Conservation (phyloP, 2,797 vertebrate species). For the Chiroxiphia lanceolata region DNA sequence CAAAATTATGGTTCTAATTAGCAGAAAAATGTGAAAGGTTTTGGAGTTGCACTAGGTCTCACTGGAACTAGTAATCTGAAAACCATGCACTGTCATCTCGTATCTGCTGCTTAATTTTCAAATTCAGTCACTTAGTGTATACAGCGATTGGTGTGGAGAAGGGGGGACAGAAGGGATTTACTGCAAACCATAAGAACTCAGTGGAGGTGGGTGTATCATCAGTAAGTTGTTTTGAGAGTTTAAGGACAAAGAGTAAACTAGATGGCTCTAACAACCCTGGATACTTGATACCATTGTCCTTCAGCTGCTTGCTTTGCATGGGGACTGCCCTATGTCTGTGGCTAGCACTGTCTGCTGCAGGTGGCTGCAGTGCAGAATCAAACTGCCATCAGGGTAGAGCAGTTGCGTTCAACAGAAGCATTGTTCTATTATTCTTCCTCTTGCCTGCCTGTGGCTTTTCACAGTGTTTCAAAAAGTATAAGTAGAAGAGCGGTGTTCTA, state of each 20-base stretch:
- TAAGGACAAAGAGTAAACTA: neutral
- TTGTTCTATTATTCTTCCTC: neutral
- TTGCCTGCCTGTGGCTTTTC: neutral
- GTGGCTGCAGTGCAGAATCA: neutral
- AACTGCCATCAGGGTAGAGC: neutral
- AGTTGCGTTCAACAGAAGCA: neutral
- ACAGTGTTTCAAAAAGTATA: fast-evolving
- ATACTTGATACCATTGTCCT: neutral
- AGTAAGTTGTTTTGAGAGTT: neutral
- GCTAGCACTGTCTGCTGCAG: neutral
- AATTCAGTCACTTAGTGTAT: neutral
- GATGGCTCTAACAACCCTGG: neutral
- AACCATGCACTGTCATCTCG: neutral
- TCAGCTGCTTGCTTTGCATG: neutral
- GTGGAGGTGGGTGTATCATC: neutral
- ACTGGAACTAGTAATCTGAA: neutral
- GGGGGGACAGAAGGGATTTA: neutral
- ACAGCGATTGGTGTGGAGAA: neutral
- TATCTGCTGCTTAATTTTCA: neutral
- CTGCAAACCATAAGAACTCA: neutral
- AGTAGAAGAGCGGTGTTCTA: neutral
- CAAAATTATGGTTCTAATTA: neutral
- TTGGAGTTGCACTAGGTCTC: neutral
- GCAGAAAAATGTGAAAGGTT: neutral
- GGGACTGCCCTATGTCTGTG: fast-evolving